These are phyloP conservation scores for Silurus meridionalis DNA, from an alignment of 2,113 vertebrate genomes.

Conservation along the genomic window DNA sequence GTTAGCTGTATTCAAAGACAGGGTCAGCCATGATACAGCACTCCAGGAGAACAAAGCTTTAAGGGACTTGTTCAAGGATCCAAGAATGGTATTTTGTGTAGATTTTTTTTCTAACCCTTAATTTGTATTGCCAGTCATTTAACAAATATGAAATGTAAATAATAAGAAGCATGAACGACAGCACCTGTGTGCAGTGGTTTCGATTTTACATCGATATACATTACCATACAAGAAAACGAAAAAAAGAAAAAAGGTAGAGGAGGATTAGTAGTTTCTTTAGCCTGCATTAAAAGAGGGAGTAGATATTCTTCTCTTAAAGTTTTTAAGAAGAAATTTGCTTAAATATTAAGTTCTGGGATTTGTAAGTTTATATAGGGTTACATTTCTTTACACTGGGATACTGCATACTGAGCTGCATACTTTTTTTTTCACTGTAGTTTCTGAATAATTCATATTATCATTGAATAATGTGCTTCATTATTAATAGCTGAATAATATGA, in stretches of 20 bases:
- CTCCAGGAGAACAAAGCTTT: no score
- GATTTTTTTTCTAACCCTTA: no score
- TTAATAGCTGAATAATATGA: not conserved
- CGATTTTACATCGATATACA: not conserved
- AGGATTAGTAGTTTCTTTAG: not conserved
- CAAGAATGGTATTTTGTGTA: no score
- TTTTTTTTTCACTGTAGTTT: not conserved
- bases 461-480: constrained; percentile 4
- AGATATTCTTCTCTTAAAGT: not conserved
- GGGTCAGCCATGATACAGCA: no score
- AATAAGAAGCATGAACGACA: not conserved
- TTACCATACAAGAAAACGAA: no score
- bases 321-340: not conserved
- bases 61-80: no score
- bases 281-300: not conserved
- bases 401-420: not conserved
- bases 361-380: not conserved
- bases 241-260: not conserved
- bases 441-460: not conserved
- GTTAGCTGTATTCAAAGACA: no score
- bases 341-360: not conserved
- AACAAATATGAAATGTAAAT: no score
- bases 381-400: not conserved
- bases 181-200: not conserved
- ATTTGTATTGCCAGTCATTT: no score